These are phyloP conservation scores for Rhinoraja longicauda DNA, from an alignment of 2,797 vertebrate species.

Conservation along the genomic window DNA sequence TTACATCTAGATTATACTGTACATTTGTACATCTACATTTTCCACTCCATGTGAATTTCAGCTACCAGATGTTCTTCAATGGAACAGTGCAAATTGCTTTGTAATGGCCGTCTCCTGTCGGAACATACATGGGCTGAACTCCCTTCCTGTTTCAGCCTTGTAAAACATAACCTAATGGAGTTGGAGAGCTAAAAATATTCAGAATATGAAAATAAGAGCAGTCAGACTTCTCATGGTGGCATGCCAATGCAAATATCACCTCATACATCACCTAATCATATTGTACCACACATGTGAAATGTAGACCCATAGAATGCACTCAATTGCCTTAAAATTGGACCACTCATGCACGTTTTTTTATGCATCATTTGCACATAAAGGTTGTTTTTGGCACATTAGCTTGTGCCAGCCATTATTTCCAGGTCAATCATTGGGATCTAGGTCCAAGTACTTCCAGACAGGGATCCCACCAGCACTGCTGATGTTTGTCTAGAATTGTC, in stretches of 20 bases:
- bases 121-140: not conserved
- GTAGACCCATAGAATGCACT: not conserved
- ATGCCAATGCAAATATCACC: slow-evolving; percentile 25
- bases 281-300: not conserved
- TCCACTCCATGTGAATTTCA: not conserved
- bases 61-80: too few relatives aligned
- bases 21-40: not conserved
- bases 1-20: not conserved
- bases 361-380: too few relatives aligned
- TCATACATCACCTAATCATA: slow-evolving; percentile 23
- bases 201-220: slow-evolving; percentile 33
- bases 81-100: not conserved
- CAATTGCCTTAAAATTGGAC: not conserved
- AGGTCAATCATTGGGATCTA: too few relatives aligned
- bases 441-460: too few relatives aligned
- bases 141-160: not conserved
- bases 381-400: too few relatives aligned
- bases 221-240: slow-evolving; percentile 4
- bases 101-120: not conserved
- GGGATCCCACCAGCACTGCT: too few relatives aligned
- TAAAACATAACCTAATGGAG: slow-evolving; percentile 4
- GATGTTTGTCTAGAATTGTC: too few relatives aligned
- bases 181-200: slow-evolving; percentile 1
- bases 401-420: too few relatives aligned
- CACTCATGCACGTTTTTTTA: too few relatives aligned